Evolutionary conservation across 1,140 invertebrate genomes (phyloP), one percentile per base, ranked within the genome.

Genomic region (Drosophila pectinifera): DNA sequence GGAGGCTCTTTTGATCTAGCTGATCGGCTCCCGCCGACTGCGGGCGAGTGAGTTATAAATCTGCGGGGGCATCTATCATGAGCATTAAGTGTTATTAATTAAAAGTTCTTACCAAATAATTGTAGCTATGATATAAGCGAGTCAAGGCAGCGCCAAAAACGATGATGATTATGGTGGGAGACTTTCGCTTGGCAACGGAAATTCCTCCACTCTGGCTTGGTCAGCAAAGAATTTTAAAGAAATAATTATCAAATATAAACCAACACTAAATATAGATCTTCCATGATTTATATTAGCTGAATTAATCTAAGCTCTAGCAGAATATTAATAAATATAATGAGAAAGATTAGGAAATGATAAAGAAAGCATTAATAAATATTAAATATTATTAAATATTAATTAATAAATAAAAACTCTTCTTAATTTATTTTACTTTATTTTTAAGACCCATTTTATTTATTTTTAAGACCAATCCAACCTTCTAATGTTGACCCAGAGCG

Each of bases 1-100:
- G 22, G 26, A 34, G 46, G 54, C 67, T 58, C 51, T 69, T 84
- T 85, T 86, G 82, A 85, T 85, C 82, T 78, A 57, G 36, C 64
- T 70, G 68, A 57, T 56, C 68, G 36, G 61, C 13, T 14, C 0
- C 48, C 34, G 13, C 26, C 38, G 58, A 54, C 49, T 64, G 34
- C 42, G 51, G 45, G 51, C 46, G 63, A 73, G 20, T 73, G 73
- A 75, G 72, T 75, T 75, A 75, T 75, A 75, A 67, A 64, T 58
- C 68, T 56, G 51, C 48, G 31, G 42, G 67, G 55, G 65, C 64
- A 83, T 84, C 56, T 72, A 80, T 72, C 72, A 76, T 51, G 45
- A 58, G 51, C 61, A 75, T 88, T 88, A 86, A 79, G 67, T 62
- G 67, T 74, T 85, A 85, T 85, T 85, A 85, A 85, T 85, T 80